Evolutionary conservation across 2,797 vertebrate species (phyloP).

Genomic region (Hylomyscus alleni): DNA sequence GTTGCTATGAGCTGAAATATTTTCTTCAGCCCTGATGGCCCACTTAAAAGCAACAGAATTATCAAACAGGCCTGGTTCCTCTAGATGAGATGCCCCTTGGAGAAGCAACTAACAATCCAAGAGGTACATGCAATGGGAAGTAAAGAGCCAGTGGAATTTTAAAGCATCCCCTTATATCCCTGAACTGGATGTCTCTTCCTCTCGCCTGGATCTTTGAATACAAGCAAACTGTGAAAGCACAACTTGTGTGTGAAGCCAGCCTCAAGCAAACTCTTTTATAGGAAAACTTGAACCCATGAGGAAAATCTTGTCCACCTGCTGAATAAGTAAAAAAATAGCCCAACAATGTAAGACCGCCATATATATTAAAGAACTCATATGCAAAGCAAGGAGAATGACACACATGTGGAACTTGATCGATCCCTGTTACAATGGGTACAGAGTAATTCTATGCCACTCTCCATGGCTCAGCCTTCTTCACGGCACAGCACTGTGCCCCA

Average conservation of each 20-base stretch:
- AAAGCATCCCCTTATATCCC: neutral
- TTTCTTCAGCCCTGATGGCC: constrained; percentile 69
- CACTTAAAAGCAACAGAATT: constrained; percentile 71
- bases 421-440: constrained; percentile 78
- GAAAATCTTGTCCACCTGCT: neutral
- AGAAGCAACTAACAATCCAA: neutral
- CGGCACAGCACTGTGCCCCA: constrained; percentile 83
- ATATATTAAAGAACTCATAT: constrained; percentile 83
- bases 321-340: constrained; percentile 49
- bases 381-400: constrained; percentile 91
- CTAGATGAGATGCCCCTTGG: neutral
- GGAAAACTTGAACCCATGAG: neutral
- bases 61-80: constrained; percentile 58
- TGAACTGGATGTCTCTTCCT: neutral
- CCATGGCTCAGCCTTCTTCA: constrained; percentile 85
- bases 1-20: constrained; percentile 76
- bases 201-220: neutral
- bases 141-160: neutral
- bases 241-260: neutral
- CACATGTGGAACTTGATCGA: constrained; percentile 85
- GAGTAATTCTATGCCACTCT: constrained; percentile 65
- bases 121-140: neutral
- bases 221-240: neutral
- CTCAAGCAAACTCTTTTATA: constrained; percentile 59
- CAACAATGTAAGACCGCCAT: constrained; percentile 62